Evolutionary conservation across 1,140 invertebrate species (phyloP).

Genomic region (Drosophila quadrilineata): DNA sequence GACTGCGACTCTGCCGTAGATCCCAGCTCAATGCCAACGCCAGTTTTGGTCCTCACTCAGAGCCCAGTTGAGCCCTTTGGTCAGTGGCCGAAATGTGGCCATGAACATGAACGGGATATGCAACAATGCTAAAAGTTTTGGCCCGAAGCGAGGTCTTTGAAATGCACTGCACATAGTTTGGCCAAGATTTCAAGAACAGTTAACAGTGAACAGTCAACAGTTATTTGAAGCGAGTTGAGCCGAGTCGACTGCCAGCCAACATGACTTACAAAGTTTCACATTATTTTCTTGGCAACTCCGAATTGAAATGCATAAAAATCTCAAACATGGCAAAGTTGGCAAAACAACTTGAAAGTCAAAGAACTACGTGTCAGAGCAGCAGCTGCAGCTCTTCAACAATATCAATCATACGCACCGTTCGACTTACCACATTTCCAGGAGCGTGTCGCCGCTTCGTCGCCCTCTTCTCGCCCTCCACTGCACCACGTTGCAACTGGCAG

Average conservation of each 20-base stretch:
- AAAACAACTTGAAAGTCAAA: conserved; percentile 18
- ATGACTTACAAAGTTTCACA: not conserved
- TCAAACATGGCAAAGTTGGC: conserved; percentile 36
- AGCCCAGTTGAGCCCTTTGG: not conserved
- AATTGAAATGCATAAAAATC: conserved; percentile 67
- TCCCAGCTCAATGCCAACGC: not conserved
- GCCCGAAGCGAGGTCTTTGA: not conserved
- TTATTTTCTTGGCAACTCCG: conserved; percentile 12
- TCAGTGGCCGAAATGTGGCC: conserved; percentile 13
- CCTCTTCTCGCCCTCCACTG: not conserved
- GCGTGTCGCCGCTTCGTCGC: conserved; percentile 37
- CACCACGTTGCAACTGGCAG: conserved; percentile 81
- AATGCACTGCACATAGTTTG: conserved; percentile 43
- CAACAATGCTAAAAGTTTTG: conserved; percentile 59
- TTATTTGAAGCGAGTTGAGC: conserved; percentile 17
- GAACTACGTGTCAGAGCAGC: not conserved
- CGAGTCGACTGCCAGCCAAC: conserved; percentile 18
- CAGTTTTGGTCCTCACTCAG: not conserved
- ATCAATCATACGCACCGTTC: conserved; percentile 69
- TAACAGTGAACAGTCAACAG: conserved; percentile 26
- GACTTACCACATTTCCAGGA: conserved; percentile 55
- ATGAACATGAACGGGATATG: conserved; percentile 29
- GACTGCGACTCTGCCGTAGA: too few relatives aligned
- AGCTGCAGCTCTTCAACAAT: conserved; percentile 42
- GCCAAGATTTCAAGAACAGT: conserved; percentile 28